Percentiles rank a stretch among this genome's conserved stretches.
Evolutionary conservation across 2,888 invertebrate species (phyloP).

Genomic region (Diadromus collaris): DNA sequence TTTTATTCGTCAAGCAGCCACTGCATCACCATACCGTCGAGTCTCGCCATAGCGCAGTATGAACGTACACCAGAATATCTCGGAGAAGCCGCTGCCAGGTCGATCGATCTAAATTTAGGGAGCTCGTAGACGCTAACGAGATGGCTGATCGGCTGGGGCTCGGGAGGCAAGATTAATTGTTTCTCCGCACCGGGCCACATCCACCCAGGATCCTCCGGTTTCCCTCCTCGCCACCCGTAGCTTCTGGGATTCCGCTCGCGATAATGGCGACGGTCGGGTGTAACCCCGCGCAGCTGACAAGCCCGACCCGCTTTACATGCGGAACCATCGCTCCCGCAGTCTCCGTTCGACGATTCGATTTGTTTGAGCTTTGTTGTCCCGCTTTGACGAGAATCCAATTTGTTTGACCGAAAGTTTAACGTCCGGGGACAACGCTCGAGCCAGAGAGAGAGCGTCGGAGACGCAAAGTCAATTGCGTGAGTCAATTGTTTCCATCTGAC

Average conservation of each 20-base stretch:
- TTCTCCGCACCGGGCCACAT: conserved; percentile 29
- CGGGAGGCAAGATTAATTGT: conserved; percentile 53
- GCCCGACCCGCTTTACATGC: conserved; percentile 8
- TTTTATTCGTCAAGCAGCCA: conserved; percentile 39
- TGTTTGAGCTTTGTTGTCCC: conserved; percentile 23
- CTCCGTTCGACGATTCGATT: conserved; percentile 12
- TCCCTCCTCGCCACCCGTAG: not conserved
- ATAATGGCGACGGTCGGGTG: conserved; percentile 31
- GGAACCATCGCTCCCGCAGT: not conserved
- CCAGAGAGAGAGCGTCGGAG: not conserved
- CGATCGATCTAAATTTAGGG: conserved; percentile 59
- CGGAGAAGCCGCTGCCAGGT: conserved; percentile 16
- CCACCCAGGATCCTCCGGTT: conserved; percentile 21
- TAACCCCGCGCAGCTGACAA: conserved; percentile 5
- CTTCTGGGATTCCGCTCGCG: conserved; percentile 1
- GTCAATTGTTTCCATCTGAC: conserved; percentile 1
- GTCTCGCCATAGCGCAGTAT: not conserved
- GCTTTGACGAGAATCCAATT: conserved; percentile 14
- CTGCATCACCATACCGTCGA: conserved; percentile 11
- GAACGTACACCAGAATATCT: conserved; percentile 15
- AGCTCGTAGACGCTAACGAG: conserved; percentile 48
- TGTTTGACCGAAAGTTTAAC: not conserved
- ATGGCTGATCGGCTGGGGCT: conserved; percentile 40
- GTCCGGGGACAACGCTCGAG: not conserved
- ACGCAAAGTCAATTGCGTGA: not conserved